These are phyloP conservation scores for Psilanteris sp. DNA, from an alignment of 1,140 invertebrate species.

Conservation along the genomic window DNA sequence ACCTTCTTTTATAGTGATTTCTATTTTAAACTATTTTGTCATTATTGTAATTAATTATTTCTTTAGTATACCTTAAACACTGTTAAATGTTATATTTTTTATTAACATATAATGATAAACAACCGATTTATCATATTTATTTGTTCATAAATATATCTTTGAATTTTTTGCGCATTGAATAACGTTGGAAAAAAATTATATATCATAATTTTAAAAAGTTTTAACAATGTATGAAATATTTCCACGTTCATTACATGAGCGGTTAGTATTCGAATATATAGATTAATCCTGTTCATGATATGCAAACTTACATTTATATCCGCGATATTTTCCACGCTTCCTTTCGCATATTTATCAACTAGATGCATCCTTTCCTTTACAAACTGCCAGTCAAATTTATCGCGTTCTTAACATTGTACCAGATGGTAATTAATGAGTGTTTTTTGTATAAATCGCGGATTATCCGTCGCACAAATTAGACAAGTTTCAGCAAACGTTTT, in stretches of 20 bases:
- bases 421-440: constrained; percentile 51
- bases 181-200: no score
- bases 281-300: constrained; percentile 43
- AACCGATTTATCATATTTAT: no score
- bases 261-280: constrained; percentile 54
- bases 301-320: constrained; percentile 38
- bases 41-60: no score
- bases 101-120: no score
- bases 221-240: constrained; percentile 53
- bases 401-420: constrained; percentile 45
- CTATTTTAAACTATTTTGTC: no score
- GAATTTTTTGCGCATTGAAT: no score
- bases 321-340: constrained; percentile 5
- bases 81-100: no score
- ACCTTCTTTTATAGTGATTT: no score
- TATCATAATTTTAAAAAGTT: no score
- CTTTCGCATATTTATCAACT: constrained; percentile 40
- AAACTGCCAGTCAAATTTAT: constrained; percentile 48
- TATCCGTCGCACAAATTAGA: constrained; percentile 33
- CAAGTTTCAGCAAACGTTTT: constrained; percentile 15
- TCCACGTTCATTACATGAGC: constrained; percentile 48
- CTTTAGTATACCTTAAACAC: no score
- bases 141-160: no score
- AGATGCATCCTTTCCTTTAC: constrained; percentile 27
- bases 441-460: constrained; percentile 25